Evolutionary conservation across 2,888 invertebrate species (phyloP).

Genomic region (Luperina nickerlii): DNA sequence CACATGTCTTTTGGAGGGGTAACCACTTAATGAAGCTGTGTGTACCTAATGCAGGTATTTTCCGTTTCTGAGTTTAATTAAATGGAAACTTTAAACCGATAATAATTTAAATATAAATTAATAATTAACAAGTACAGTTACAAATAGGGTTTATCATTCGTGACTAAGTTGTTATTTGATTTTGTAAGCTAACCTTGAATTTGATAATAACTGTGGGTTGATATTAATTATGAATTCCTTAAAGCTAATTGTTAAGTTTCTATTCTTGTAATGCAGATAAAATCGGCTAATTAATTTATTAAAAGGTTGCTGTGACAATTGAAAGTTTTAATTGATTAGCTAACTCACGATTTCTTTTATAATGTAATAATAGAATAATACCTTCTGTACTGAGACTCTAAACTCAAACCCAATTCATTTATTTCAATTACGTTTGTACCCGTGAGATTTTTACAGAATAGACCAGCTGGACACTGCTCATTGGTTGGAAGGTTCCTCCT

Average conservation of each 20-base stretch:
- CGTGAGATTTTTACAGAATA: no score
- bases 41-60: not conserved
- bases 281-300: constrained; percentile 42
- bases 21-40: no score
- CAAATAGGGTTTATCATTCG: constrained; percentile 38
- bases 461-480: no score
- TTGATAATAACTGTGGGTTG: constrained; percentile 34
- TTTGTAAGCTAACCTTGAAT: constrained; percentile 50
- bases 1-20: no score
- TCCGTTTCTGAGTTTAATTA: not conserved
- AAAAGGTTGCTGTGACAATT: constrained; percentile 18
- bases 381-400: not conserved
- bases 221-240: constrained; percentile 35
- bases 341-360: constrained; percentile 17
- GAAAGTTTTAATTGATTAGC: constrained; percentile 11
- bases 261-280: constrained; percentile 43
- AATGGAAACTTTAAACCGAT: not conserved
- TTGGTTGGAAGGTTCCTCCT: not conserved
- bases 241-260: constrained; percentile 39
- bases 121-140: constrained; percentile 12
- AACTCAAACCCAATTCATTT: no score
- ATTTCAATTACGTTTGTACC: not conserved
- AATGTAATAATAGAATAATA: not conserved
- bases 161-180: constrained; percentile 57
- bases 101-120: constrained; percentile 6